Base-by-base conservation (phyloP, 2,113 vertebrate genomes). In the Beaufortia kweichowensis region DNA sequence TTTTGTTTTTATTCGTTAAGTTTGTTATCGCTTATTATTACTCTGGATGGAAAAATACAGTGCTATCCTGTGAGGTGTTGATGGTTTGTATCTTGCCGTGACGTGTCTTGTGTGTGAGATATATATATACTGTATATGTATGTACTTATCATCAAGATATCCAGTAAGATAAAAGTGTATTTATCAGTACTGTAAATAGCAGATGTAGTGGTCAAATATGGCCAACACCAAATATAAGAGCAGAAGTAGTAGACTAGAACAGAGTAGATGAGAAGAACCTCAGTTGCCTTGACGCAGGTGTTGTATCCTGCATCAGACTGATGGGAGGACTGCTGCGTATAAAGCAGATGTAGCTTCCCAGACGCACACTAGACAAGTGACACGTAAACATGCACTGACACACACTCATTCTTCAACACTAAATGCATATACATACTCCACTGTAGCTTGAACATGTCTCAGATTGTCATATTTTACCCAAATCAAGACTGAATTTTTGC, bases 181-280 rank as follows among this genome's bases (percentile, higher is more conserved):
- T 76, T 72, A 73, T 73, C 53, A 19, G 61, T 67, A 33, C 61
- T 76, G 81, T 79, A 78, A 55, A 66, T 79, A 59, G 63, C 73
- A 71, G 29, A 50, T 63, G 43, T 63, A 56, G 67, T 46, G 62
- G 55, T 74, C n/a, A 15, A 17, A 15, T 62, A 48, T 64, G 59
- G 11, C 57, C 23, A 23, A 29, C 24, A 69, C 57, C 57, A 62
- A 75, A 80, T 63, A 55, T 73, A 67, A 59, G 19, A 62, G 17
- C 62, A 50, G 56, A 57, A 39, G 63, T 33, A 50, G 68, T 57
- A 53, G 21, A 48, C 67, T 46, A 66, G 14, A 28, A 15, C 50
- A 43, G 62, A 59, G 72, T 46, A 61, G 63, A 35, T 26, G n/a
- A 26, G 43, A 75, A 39, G 55, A 65, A 60, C 41, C 62, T 79